Percentiles rank a stretch among this genome's conserved stretches.
phyloP scores from a whole-genome alignment of 1,140 invertebrate genomes.

The Bombus difficillimus region DNA sequence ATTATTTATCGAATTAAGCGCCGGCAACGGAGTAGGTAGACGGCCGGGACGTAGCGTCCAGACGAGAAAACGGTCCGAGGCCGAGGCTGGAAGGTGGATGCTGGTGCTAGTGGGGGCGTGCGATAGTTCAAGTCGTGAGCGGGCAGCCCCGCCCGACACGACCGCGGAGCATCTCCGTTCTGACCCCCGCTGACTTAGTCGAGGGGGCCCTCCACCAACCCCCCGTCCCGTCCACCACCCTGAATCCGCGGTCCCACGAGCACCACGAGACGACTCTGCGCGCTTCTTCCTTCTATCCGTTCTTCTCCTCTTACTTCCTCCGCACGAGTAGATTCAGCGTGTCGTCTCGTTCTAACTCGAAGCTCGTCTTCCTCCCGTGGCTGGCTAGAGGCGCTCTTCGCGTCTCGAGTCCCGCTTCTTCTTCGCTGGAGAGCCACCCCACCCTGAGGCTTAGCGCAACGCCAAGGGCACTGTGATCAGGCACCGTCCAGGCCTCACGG shows the following conservation, averaged over 20 bases:
- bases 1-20: slow-evolving; percentile 72
- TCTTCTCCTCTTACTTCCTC: slow-evolving; percentile 32
- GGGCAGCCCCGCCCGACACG: slow-evolving; percentile 83
- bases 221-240: slow-evolving; percentile 67
- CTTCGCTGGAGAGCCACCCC: slow-evolving; percentile 61
- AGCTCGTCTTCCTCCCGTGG: slow-evolving; percentile 27
- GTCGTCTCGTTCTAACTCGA: slow-evolving; percentile 32
- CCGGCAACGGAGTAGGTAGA: slow-evolving; percentile 65
- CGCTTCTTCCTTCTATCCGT: slow-evolving; percentile 49
- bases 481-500: slow-evolving; percentile 66
- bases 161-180: slow-evolving; percentile 81
- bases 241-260: slow-evolving; percentile 61
- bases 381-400: neutral
- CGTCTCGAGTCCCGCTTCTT: slow-evolving; percentile 48
- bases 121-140: slow-evolving; percentile 84
- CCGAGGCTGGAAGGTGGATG: slow-evolving; percentile 77
- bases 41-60: slow-evolving; percentile 66
- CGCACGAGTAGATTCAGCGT: slow-evolving; percentile 29
- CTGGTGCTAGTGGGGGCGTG: slow-evolving; percentile 83
- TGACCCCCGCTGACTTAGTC: slow-evolving; percentile 81
- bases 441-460: slow-evolving; percentile 68
- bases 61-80: slow-evolving; percentile 72
- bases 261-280: slow-evolving; percentile 46
- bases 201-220: slow-evolving; percentile 65
- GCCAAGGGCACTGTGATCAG: slow-evolving; percentile 72